Evolutionary conservation across 1,140 invertebrate genomes (phyloP), one percentile per base, ranked within the genome.

Genomic region (Eubasilissa regina): DNA sequence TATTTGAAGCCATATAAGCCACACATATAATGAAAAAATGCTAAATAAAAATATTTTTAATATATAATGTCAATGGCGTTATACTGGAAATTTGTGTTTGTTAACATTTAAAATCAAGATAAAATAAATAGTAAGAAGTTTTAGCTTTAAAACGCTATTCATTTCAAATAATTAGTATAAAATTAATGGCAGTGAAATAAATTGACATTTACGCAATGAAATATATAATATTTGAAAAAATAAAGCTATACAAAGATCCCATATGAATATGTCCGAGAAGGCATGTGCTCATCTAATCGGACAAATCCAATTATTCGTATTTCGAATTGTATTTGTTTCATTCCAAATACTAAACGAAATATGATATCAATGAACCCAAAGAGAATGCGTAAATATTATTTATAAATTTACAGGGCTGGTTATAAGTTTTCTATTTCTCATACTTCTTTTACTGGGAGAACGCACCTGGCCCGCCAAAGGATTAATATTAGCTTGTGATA

Each of bases 261-360:
- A 51, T 43, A 76, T 76, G 79, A 64, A 77, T 55, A 25, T 77
- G 74, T 80, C 74, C 51, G 79, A 80, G 79, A 80, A 66, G 48
- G 19, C 35, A 70, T 17, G 9, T n/a, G 13, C 3, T 19, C 43
- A 43, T 60, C 17, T 55, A 48, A 75, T 80, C 79, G 74, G 79
- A 80, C 79, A 80, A 72, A 68, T 72, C 79, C 79, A 72, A 79
- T 10, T 74, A 55, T 35, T 43, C 85, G 43, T 80, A 80, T n/a
- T 84, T 75, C 81, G 85, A 86, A 25, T 84, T 82, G 35, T 87
- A 87, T 58, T 56, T 21, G 43, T 35, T 51, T 21, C 25, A 12
- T 35, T 64, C n/a, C 25, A 64, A 64, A 64, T 64, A 43, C 60
- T 35, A 64, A 64, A 35, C 60, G 19, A 64, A 64, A 64, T 64